These are phyloP conservation scores for Pheosia tremula DNA, from an alignment of 2,888 invertebrate species.

Conservation along the genomic window DNA sequence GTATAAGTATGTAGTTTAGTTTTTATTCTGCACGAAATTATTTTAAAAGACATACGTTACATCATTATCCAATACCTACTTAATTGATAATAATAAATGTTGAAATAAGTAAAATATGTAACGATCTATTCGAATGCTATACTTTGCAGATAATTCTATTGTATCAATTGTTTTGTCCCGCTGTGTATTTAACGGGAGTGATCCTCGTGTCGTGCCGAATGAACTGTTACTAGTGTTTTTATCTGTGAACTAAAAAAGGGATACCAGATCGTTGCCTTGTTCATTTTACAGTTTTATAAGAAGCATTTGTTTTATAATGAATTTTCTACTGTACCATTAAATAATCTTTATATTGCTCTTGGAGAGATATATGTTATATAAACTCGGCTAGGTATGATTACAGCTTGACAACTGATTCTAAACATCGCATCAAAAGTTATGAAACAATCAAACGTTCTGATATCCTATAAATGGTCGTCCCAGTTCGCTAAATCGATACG, in stretches of 20 bases:
- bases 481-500: constrained; percentile 59
- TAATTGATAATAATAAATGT: no score
- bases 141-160: not conserved
- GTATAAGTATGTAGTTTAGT: no score
- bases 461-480: constrained; percentile 18
- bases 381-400: no score
- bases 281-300: constrained; percentile 32
- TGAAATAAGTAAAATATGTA: no score
- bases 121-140: no score
- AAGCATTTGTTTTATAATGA: not conserved
- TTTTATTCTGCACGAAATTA: no score
- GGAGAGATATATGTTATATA: not conserved
- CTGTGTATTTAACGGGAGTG: constrained; percentile 52
- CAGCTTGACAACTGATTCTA: not conserved
- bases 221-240: constrained; percentile 68
- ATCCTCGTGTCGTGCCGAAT: constrained; percentile 62
- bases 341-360: not conserved
- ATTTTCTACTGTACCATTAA: not conserved
- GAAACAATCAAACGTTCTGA: constrained; percentile 20
- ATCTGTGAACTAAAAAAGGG: constrained; percentile 39
- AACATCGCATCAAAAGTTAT: constrained; percentile 9
- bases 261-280: constrained; percentile 35
- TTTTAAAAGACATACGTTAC: no score
- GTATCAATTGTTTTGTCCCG: constrained; percentile 34
- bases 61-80: no score